Evolutionary conservation across 2,888 invertebrate genomes (phyloP), one percentile per base, ranked within the genome.

Genomic region (Trilocha varians): DNA sequence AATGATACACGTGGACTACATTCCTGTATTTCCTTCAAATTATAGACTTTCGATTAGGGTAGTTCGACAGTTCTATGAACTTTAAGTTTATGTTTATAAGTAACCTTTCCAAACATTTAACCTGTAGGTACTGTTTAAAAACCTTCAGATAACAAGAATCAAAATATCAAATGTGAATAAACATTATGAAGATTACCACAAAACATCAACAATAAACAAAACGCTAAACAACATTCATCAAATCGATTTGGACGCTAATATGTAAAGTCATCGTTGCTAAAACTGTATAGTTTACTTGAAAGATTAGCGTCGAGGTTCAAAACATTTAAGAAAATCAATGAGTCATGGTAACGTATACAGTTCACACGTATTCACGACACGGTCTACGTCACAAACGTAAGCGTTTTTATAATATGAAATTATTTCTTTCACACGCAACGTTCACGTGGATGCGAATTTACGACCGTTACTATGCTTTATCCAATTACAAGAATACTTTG

Each of bases 321-420:
- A 65, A 60, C 58, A 55, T 53, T 62, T 60, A 65, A 60, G 62
- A 53, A 65, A 72, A 71, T 65, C 57, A 52, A 69, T 70, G 64
- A 64, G 67, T 65, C 66, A 65, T 57, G 52, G 56, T 47, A 55
- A 46, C 49, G 51, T 53, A 51, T 57, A n/a, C n/a, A n/a, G n/a
- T n/a, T 53, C 53, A 56, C 56, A 55, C 53, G 50, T 48, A 9
- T 25, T 25, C 25, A 52, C 49, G 50, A 50, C 38, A 42, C 40
- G 38, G 35, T 34, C 18, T 41, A 25, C 36, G 42, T 32, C 45
- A 36, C 18, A 49, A 52, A 55, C 44, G 42, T 36, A 47, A 48
- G 60, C 58, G 62, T 47, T 52, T 54, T 50, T 16, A 32, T 36
- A 8, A 13, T 14, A 25, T 25, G 13, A 36, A 15, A 36, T 9